Conservation (phyloP, 1,140 invertebrate genomes). For the Rhopalosiphum padi region DNA sequence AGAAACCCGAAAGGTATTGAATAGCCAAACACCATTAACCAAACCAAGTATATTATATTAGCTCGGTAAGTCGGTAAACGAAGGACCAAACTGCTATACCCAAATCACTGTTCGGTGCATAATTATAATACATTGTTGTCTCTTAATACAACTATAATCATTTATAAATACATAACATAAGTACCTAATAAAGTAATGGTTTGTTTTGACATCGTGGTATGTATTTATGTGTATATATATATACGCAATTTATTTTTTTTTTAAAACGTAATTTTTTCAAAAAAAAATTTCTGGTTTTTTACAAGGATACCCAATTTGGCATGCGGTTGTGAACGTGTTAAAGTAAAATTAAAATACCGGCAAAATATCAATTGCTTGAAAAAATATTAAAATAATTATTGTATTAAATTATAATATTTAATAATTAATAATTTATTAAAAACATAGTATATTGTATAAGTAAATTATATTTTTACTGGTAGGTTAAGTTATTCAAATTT, state of each 20-base stretch:
- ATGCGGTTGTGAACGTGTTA: no score
- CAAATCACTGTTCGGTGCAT: background rate
- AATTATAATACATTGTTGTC: slow-evolving; percentile 1
- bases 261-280: no score
- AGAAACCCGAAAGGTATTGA: background rate
- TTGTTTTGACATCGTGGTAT: background rate
- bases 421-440: background rate
- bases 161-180: background rate
- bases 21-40: background rate
- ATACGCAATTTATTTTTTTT: no score
- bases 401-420: background rate
- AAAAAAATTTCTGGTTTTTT: no score
- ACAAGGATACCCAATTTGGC: no score
- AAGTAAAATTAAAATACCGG: background rate
- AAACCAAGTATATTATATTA: background rate
- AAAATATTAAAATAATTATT: background rate
- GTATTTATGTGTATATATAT: background rate
- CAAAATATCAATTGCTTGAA: no score
- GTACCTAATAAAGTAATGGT: background rate
- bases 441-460: no score
- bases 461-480: background rate
- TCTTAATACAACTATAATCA: background rate
- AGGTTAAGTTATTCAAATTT: no score
- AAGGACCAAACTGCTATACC: background rate
- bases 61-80: background rate